Conservation (phyloP, 2,888 invertebrate genomes). For the Arge pagana region DNA sequence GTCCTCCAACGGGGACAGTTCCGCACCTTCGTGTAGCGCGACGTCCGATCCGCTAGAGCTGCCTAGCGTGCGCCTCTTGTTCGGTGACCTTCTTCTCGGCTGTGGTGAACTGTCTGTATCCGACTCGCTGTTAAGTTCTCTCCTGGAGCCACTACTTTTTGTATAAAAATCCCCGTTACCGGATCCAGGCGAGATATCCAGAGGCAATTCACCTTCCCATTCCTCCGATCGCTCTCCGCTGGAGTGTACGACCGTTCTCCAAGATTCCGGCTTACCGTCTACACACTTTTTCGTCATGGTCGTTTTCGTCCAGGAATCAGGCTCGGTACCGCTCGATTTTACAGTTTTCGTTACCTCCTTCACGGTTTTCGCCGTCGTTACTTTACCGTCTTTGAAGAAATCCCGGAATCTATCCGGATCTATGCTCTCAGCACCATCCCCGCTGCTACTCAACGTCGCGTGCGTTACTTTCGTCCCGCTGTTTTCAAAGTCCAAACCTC, state of each 20-base stretch:
- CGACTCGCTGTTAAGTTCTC: slow-evolving; percentile 52
- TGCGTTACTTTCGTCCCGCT: slow-evolving; percentile 26
- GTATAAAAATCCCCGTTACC: slow-evolving; percentile 48
- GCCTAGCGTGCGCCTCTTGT: slow-evolving; percentile 61
- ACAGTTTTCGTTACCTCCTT: slow-evolving; percentile 31
- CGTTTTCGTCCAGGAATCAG: slow-evolving; percentile 29
- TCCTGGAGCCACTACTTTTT: slow-evolving; percentile 48
- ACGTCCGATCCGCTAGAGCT: slow-evolving; percentile 70
- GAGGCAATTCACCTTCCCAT: slow-evolving; percentile 51
- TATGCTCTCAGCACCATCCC: slow-evolving; percentile 3
- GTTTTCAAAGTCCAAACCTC: slow-evolving; percentile 16
- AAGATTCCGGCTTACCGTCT: slow-evolving; percentile 39
- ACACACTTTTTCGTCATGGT: slow-evolving; percentile 32
- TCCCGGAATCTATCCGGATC: slow-evolving; percentile 28
- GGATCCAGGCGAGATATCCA: slow-evolving; percentile 53
- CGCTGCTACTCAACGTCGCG: slow-evolving; percentile 19
- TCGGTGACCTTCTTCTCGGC: slow-evolving; percentile 45
- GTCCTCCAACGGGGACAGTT: slow-evolving; percentile 64
- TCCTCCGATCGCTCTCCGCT: slow-evolving; percentile 38
- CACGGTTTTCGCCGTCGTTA: slow-evolving; percentile 25
- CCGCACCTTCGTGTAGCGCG: slow-evolving; percentile 68
- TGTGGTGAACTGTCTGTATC: slow-evolving; percentile 54
- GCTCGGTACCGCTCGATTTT: slow-evolving; percentile 23
- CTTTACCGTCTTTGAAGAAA: slow-evolving; percentile 24
- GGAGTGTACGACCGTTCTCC: slow-evolving; percentile 37